Evolutionary conservation across 2,888 invertebrate genomes (phyloP), one percentile per base, ranked within the genome.

Genomic region (Anoplius nigerrimus): DNA sequence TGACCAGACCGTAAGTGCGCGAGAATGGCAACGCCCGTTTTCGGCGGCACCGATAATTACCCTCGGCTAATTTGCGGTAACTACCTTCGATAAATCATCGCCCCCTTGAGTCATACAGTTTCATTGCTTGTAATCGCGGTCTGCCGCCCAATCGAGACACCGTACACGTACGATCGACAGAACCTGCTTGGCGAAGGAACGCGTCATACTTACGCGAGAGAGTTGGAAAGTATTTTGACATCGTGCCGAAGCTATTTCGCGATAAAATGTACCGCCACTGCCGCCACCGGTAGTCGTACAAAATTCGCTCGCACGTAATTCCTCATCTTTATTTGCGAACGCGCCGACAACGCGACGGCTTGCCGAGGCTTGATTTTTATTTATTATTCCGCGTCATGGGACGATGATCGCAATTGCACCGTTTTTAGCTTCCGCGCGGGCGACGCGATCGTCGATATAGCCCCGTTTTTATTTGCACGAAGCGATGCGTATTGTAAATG

Each of bases 41-140:
- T 78, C 69, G 69, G 69, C 60, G 66, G 62, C 68, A 68, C 72
- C 34, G 1, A 75, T 79, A 76, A 79, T 79, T 79, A 76, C 76
- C 79, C 76, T 74, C 72, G 79, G 69, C 75, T 73, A 79, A 76
- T 79, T 71, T 76, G 73, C 75, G 78, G 73, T 79, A 79, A 79
- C 79, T 79, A 79, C 79, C 79, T 76, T 79, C 75, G 71, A 76
- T 76, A 79, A n/a, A n/a, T 76, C 78, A 71, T 76, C 78, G 76
- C 75, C 6, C n/a, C 6, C 24, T 24, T 24, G 24, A 24, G 24
- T 24, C 24, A 24, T 24, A 24, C 24, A 6, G 24, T 24, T 24
- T 24, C 24, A 27, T 27, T 27, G 27, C 4, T 2, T 27, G 27
- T 27, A 27, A n/a, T 27, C 27, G 27, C 27, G 2, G 27, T 27